Base-by-base conservation (phyloP, 2,888 invertebrate genomes). In the Spisula solida region DNA sequence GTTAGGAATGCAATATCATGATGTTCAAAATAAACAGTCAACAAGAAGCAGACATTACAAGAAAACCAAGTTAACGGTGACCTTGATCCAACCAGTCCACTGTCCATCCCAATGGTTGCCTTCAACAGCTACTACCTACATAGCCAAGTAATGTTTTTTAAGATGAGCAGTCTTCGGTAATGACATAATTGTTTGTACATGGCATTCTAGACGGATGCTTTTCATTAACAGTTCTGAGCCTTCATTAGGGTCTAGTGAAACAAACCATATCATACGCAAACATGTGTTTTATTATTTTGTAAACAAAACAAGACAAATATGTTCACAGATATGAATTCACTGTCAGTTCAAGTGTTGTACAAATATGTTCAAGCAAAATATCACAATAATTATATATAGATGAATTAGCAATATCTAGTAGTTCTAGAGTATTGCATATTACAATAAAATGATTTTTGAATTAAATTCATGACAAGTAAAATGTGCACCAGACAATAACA, bases 341-440 rank as follows among this genome's bases (percentile, higher is more conserved):
- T n/a, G 20, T 25, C 60, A 66, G 60, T n/a, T n/a, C n/a, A n/a
- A n/a, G n/a, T n/a, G n/a, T 66, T 66, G 60, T 51, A 51, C 51
- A 51, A 51, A 51, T 51, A 51, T 51, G 12, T 66, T 66, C n/a
- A 66, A 66, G 60, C 60, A n/a, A 66, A 66, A 66, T 66, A 66
- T 66, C 60, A 66, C 60, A 66, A 66, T 66, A 66, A 66, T 66
- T 66, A 66, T 66, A 66, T 56, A 56, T n/a, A 56, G 6, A 66
- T 25, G 10, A 25, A 66, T 25, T 1, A n/a, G 10, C n/a, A n/a
- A 55, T 18, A 56, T n/a, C 18, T 18, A 56, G 18, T 6, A 56
- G n/a, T 56, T 56, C 56, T 56, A 56, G 20, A 20, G n/a, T 18
- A 20, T 56, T 20, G 20, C 56, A 56, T n/a, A 56, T 56, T n/a